phyloP scores from a whole-genome alignment of 2,888 invertebrate genomes.

The Julus scanicus region DNA sequence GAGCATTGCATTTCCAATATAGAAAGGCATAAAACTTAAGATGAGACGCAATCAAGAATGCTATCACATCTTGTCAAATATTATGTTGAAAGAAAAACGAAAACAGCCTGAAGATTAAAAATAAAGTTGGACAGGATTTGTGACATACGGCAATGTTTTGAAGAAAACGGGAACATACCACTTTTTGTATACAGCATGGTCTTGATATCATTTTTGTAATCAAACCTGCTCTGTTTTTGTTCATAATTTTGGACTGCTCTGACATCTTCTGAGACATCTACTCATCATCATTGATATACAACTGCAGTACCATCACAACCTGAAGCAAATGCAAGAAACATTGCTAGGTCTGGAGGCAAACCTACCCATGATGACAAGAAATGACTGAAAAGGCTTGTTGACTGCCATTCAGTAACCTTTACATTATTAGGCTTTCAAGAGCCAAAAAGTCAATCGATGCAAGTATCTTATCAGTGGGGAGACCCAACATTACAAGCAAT shows the following conservation, averaged over 20 bases:
- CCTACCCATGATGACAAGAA: not conserved
- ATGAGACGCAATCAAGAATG: not conserved
- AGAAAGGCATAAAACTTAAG: not conserved
- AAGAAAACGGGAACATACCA: not conserved
- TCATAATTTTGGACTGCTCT: not conserved
- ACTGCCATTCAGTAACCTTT: not conserved
- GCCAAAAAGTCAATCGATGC: not conserved
- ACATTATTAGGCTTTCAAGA: not conserved
- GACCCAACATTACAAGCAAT: not conserved
- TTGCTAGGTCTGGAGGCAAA: not conserved
- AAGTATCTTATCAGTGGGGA: not conserved
- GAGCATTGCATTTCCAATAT: not conserved
- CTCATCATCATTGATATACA: not conserved
- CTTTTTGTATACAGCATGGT: not conserved
- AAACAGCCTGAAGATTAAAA: constrained; percentile 14
- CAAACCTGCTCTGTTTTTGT: not conserved
- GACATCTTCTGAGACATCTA: not conserved
- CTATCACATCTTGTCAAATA: not conserved
- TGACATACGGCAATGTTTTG: not conserved
- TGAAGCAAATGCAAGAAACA: not conserved
- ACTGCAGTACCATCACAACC: not conserved
- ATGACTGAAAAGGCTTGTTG: not conserved
- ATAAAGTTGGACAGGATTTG: not conserved
- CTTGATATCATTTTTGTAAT: not conserved
- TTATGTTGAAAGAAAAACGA: constrained; percentile 6